These are phyloP conservation scores for Pammene aurita DNA, from an alignment of 2,888 invertebrate genomes.

Conservation along the genomic window DNA sequence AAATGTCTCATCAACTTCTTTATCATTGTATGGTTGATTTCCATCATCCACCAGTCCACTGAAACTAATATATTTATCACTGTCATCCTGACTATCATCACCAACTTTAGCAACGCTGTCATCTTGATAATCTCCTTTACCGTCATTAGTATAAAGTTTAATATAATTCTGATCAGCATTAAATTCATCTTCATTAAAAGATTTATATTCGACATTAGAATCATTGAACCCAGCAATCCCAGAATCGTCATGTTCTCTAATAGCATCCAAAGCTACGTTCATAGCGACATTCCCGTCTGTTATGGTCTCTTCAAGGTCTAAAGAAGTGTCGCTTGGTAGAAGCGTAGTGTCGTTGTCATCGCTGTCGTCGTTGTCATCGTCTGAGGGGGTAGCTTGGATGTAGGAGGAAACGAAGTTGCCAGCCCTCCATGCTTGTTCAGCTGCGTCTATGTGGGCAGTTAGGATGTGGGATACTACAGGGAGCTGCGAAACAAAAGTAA, in stretches of 20 bases:
- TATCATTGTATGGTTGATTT: neutral
- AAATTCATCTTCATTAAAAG: slow-evolving; percentile 37
- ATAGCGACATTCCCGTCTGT: slow-evolving; percentile 55
- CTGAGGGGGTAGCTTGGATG: slow-evolving; percentile 51
- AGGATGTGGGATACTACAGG: slow-evolving; percentile 73
- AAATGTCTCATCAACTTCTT: neutral
- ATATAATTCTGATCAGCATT: slow-evolving; percentile 24
- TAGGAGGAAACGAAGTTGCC: slow-evolving; percentile 55
- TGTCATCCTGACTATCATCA: neutral
- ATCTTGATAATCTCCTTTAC: neutral
- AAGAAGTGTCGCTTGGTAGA: slow-evolving; percentile 59
- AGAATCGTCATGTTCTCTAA: slow-evolving; percentile 43
- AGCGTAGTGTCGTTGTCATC: slow-evolving; percentile 67
- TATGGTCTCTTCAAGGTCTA: slow-evolving; percentile 63
- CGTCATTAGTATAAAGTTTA: neutral
- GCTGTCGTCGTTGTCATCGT: slow-evolving; percentile 56
- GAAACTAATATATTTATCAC: too few species aligned
- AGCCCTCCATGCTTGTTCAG: slow-evolving; percentile 65
- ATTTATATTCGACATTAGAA: slow-evolving; percentile 52
- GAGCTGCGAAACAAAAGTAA: slow-evolving; percentile 53
- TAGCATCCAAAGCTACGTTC: slow-evolving; percentile 41
- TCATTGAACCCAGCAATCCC: slow-evolving; percentile 46
- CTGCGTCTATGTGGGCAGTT: slow-evolving; percentile 68
- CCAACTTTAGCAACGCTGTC: neutral
- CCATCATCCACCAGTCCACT: neutral